Conservation (phyloP, 2,797 vertebrate genomes). For the Geotrypetes seraphini region DNA sequence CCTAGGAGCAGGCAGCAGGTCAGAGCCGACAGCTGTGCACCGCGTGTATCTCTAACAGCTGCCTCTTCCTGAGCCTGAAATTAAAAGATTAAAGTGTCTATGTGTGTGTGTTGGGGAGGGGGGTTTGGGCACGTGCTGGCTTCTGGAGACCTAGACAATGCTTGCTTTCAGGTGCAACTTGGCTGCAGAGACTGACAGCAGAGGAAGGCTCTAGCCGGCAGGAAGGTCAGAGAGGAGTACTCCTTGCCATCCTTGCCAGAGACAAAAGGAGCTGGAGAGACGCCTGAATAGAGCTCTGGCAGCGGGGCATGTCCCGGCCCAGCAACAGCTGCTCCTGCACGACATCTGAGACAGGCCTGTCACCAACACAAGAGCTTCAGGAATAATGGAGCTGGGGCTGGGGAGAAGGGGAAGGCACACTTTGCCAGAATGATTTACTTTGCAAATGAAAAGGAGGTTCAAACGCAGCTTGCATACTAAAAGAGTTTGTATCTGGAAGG, state of each 20-base stretch:
- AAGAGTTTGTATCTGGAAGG: constrained; percentile 44
- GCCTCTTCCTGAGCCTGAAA: constrained; percentile 70
- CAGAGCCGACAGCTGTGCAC: constrained; percentile 77
- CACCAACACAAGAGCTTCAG: constrained; percentile 67
- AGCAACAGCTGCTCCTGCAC: constrained; percentile 80
- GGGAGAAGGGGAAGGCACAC: constrained; percentile 40
- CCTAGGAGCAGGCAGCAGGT: constrained; percentile 33
- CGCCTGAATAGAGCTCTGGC: constrained; percentile 46
- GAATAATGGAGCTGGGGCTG: constrained; percentile 55
- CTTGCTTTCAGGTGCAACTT: constrained; percentile 63
- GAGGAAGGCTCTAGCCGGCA: constrained; percentile 40
- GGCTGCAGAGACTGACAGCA: constrained; percentile 57
- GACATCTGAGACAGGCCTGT: constrained; percentile 86
- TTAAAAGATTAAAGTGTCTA: constrained; percentile 77
- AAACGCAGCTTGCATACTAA: constrained; percentile 39
- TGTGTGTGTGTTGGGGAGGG: constrained; percentile 57
- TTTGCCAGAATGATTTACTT: constrained; percentile 54
- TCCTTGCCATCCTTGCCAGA: constrained; percentile 39
- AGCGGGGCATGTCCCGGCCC: constrained; percentile 40
- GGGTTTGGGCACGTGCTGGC: constrained; percentile 67
- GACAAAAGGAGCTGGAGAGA: constrained; percentile 47
- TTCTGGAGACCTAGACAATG: constrained; percentile 62
- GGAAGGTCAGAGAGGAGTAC: constrained; percentile 42
- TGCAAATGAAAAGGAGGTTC: constrained; percentile 57
- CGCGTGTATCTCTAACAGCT: constrained; percentile 83